Percentiles rank a stretch among this genome's conserved stretches.
phyloP scores from a whole-genome alignment of 2,797 vertebrate species.

The Malurus leucopterus region DNA sequence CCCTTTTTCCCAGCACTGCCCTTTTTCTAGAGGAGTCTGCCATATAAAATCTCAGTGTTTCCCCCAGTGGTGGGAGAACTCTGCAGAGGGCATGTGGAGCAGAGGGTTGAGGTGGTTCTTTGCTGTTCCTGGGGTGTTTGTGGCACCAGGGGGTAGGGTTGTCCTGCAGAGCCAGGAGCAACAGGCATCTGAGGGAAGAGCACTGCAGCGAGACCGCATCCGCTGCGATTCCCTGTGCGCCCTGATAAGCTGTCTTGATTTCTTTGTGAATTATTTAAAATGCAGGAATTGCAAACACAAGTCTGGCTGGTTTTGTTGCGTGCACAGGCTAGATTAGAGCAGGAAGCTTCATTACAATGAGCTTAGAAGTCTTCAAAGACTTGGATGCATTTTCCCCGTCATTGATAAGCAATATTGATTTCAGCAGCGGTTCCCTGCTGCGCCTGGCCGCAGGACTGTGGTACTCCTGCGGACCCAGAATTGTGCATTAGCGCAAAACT shows the following conservation, averaged over 20 bases:
- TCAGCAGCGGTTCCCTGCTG: not conserved
- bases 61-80: not conserved
- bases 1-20: not conserved
- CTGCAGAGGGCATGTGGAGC: not conserved
- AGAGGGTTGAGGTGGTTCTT: not conserved
- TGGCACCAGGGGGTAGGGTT: not conserved
- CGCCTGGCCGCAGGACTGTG: not conserved
- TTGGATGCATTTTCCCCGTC: conserved; percentile 6
- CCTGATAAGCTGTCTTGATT: not conserved
- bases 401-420: conserved; percentile 52
- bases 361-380: conserved; percentile 35
- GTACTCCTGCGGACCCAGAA: not conserved
- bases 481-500: conserved; percentile 1
- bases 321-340: conserved; percentile 32
- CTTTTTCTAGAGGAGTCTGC: not conserved
- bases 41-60: not conserved
- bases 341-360: conserved; percentile 30
- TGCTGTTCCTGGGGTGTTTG: not conserved
- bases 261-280: conserved; percentile 53
- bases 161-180: not conserved
- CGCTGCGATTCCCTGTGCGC: fast-evolving
- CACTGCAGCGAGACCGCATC: fast-evolving
- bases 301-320: not conserved
- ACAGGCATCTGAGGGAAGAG: not conserved
- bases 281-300: conserved; percentile 8